Evolutionary conservation across 1,140 invertebrate species (phyloP), one percentile per base, ranked within the genome.

Genomic region (Macrobrachium rosenbergii): DNA sequence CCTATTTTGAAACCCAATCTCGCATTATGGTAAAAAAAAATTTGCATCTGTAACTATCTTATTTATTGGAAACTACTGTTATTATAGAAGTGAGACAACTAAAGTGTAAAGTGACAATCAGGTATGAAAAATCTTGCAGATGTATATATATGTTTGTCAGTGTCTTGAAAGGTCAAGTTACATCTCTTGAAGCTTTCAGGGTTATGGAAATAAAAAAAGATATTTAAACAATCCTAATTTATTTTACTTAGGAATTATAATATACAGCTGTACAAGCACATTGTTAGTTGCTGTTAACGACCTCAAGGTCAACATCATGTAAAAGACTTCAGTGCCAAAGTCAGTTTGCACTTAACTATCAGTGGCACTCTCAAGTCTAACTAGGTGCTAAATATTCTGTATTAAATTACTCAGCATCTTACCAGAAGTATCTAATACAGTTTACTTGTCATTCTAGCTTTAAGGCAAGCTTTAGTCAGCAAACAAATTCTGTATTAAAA

Each of bases 231-330:
- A 87, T 87, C 78, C 75, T 67, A 87, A 79, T 87, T 87, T 87
- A 87, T 87, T 87, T 82, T 82, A 82, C 72, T 81, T 87, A 62
- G 75, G 73, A 75, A 52, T 86, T 86, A 77, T 86, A 86, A 77
- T 87, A 77, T 82, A 87, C 85, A 87, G 78, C 78, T 87, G 78
- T 87, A 87, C 78, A 87, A 87, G 85, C 78, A 87, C 85, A 75
- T 84, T 82, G 85, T 87, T 87, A 87, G 85, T 87, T 73, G 78
- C 64, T 80, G 78, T 87, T 87, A 87, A 62, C 14, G 78, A 72
- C 63, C 69, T 23, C 67, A 5, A 62, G 85, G 78, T 69, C 78
- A 62, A 67, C 69, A 37, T 23, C 60, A 63, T 28, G 67, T 43
- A 52, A n/a, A n/a, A 86, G 84, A 86, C 84, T 79, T 73, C 62